phyloP scores from a whole-genome alignment of 2,888 invertebrate species.

The Macrophya annulata region DNA sequence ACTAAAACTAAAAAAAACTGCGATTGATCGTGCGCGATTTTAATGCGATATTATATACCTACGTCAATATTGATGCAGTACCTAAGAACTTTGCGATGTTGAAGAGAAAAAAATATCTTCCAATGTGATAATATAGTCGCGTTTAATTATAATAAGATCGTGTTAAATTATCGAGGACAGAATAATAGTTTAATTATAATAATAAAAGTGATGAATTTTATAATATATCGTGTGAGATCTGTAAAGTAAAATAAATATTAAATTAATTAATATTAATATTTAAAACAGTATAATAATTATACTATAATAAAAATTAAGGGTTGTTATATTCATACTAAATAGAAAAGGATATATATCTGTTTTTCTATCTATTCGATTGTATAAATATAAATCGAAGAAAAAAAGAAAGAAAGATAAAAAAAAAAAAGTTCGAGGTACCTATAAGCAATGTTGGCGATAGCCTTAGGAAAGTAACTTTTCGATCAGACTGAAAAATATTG shows the following conservation, averaged over 20 bases:
- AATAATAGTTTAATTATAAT: not conserved
- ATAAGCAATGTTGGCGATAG: slow-evolving; percentile 56
- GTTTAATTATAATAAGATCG: slow-evolving; percentile 1
- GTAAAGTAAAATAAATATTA: not conserved
- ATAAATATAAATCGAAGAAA: not conserved
- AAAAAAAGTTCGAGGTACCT: not conserved
- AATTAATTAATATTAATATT: not conserved
- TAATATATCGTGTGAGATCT: not conserved
- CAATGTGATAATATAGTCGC: not conserved
- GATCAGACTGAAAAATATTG: slow-evolving; percentile 70
- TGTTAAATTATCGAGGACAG: not conserved
- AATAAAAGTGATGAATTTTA: slow-evolving; percentile 10
- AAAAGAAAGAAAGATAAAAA: slow-evolving; percentile 11
- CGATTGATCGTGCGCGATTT: slow-evolving; percentile 6
- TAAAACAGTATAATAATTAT: not conserved
- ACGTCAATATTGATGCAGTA: not conserved
- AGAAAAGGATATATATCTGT: not conserved
- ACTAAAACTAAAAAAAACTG: not conserved
- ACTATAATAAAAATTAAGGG: not conserved
- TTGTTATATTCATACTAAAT: not conserved
- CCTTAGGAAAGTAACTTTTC: slow-evolving; percentile 62
- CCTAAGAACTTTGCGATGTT: slow-evolving; percentile 9
- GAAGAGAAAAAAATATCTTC: slow-evolving; percentile 23
- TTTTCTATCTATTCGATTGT: not conserved
- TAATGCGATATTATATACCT: not conserved